Conservation (phyloP, 2,797 vertebrate genomes). For the Acanthornis magna region DNA sequence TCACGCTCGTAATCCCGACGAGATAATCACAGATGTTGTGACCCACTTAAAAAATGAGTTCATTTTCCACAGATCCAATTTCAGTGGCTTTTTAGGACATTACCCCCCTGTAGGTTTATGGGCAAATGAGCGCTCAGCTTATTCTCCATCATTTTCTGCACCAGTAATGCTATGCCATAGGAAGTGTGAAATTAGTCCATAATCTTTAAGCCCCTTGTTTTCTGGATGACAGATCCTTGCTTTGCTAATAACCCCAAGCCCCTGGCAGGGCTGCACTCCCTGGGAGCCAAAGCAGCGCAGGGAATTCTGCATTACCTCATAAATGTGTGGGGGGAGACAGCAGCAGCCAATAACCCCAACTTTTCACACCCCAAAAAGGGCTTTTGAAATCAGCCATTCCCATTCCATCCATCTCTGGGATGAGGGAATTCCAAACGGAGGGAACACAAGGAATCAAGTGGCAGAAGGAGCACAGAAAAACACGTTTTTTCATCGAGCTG, state of each 20-base stretch:
- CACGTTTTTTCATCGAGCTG: rapidly evolving
- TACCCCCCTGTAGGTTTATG: slow-evolving; percentile 55
- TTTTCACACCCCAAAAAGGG: not conserved
- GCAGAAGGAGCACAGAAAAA: not conserved
- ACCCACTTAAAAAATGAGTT: slow-evolving; percentile 73
- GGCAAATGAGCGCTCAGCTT: slow-evolving; percentile 59
- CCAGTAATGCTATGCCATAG: slow-evolving; percentile 33
- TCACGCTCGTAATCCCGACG: slow-evolving; percentile 60
- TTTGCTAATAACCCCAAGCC: not conserved
- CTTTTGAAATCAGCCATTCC: not conserved
- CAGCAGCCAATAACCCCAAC: not conserved
- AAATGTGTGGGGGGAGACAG: not conserved
- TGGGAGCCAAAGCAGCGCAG: not conserved
- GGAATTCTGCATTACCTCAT: not conserved
- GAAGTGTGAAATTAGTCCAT: slow-evolving; percentile 60
- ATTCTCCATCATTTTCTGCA: slow-evolving; percentile 56
- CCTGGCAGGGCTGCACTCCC: not conserved
- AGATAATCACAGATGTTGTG: slow-evolving; percentile 74
- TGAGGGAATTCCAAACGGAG: not conserved
- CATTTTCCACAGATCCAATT: slow-evolving; percentile 68
- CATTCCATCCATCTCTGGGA: too few relatives aligned
- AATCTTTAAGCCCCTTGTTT: slow-evolving; percentile 60
- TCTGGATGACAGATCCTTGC: slow-evolving; percentile 25
- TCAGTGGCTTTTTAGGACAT: slow-evolving; percentile 68
- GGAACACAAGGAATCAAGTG: not conserved